Evolutionary conservation across 1,140 invertebrate genomes (phyloP).

Genomic region (Drosophila serrata): DNA sequence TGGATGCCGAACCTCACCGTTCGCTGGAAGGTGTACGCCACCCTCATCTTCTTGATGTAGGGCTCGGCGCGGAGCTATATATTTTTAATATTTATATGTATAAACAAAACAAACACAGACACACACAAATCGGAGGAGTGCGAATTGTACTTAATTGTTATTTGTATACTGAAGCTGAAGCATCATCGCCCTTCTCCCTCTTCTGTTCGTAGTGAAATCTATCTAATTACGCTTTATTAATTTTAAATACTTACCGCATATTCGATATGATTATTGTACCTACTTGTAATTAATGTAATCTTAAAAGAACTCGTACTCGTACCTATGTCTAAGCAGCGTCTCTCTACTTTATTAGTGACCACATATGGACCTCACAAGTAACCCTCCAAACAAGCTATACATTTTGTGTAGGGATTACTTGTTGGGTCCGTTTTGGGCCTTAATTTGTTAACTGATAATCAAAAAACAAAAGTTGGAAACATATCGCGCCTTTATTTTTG

Average conservation of each 20-base stretch:
- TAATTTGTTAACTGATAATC: conserved; percentile 58
- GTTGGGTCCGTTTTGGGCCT: conserved; percentile 25
- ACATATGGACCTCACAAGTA: conserved; percentile 32
- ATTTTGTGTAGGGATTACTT: conserved; percentile 11
- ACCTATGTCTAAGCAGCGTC: conserved; percentile 66
- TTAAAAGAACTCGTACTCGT: conserved; percentile 68
- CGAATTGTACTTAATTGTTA: conserved; percentile 65
- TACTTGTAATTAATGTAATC: conserved; percentile 66
- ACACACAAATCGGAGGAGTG: conserved; percentile 43
- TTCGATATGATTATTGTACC: conserved; percentile 50
- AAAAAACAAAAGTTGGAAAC: conserved; percentile 52
- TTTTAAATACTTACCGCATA: conserved; percentile 65
- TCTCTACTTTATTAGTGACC: conserved; percentile 46
- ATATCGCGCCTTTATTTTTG: conserved; percentile 70
- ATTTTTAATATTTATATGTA: conserved; percentile 81
- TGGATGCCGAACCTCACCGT: conserved; percentile 56
- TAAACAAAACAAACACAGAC: conserved; percentile 25
- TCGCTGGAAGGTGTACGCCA: conserved; percentile 79
- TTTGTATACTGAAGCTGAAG: conserved; percentile 60
- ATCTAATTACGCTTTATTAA: conserved; percentile 82
- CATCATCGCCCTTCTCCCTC: conserved; percentile 47
- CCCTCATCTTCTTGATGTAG: conserved; percentile 82
- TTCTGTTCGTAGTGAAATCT: conserved; percentile 79
- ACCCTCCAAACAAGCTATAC: background rate
- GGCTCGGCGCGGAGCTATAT: conserved; percentile 46